These are phyloP conservation scores for Lophotis ruficrista DNA, from an alignment of 2,113 vertebrate species.

Conservation along the genomic window DNA sequence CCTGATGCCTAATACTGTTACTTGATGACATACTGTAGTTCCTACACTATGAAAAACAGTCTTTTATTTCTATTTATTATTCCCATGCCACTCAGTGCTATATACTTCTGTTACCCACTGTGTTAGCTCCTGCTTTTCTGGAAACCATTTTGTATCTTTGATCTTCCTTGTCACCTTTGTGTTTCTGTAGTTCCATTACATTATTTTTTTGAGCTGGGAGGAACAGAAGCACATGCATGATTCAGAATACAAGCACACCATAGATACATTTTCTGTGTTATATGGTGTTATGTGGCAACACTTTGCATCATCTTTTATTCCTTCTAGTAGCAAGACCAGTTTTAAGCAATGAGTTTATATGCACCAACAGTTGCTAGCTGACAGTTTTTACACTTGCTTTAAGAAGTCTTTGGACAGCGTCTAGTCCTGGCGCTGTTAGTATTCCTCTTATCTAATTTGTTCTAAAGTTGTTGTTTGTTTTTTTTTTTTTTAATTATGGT, in stretches of 20 bases:
- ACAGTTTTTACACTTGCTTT: background rate
- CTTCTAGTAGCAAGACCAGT: background rate
- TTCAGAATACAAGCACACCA: no score
- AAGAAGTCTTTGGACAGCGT: background rate
- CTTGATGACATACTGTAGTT: background rate
- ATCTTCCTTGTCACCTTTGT: background rate
- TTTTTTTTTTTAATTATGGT: background rate
- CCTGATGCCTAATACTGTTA: background rate
- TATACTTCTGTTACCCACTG: background rate
- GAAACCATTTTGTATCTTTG: background rate
- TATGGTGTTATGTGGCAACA: background rate
- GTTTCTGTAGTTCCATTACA: background rate
- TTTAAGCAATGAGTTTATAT: background rate
- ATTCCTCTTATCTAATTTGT: background rate
- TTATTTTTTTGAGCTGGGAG: background rate
- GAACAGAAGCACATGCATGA: background rate
- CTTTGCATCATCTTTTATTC: background rate
- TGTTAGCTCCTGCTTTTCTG: background rate
- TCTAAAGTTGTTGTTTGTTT: background rate
- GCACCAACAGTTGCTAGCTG: background rate
- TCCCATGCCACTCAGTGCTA: background rate
- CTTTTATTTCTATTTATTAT: background rate
- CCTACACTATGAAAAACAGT: background rate
- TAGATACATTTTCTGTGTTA: background rate
- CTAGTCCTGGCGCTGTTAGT: background rate